A percentile compares a stretch with the other conserved stretches of the same genome.
phyloP scores from a whole-genome alignment of 2,888 invertebrate species.

The Coelogynopora nodosa region DNA sequence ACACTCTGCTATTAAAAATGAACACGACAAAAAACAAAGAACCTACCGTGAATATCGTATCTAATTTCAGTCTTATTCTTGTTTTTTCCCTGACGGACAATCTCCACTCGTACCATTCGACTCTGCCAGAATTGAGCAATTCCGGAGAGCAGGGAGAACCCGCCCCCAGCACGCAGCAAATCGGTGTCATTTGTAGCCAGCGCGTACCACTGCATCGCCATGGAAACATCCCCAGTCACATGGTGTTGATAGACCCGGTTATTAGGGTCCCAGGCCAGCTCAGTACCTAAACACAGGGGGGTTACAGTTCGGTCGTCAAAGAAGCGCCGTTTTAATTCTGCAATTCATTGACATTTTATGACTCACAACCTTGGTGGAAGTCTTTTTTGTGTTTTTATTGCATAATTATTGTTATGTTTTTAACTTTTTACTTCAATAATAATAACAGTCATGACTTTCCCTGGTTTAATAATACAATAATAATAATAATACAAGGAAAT shows the following conservation, averaged over 20 bases:
- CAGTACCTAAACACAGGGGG: slow-evolving; percentile 1
- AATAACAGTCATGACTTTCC: too few species aligned
- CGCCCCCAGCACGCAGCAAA: slow-evolving; percentile 40
- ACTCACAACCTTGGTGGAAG: too few species aligned
- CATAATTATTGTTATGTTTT: too few species aligned
- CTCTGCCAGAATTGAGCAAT: background rate
- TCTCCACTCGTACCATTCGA: background rate
- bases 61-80: background rate
- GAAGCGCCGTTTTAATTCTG: too few species aligned
- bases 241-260: slow-evolving; percentile 44
- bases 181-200: slow-evolving; percentile 48
- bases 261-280: background rate
- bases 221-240: slow-evolving; percentile 51
- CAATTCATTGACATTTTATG: too few species aligned
- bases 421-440: too few species aligned
- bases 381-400: too few species aligned
- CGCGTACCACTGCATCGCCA: slow-evolving; percentile 50
- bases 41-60: background rate
- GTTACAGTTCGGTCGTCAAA: too few species aligned
- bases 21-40: too few species aligned
- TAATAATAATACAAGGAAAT: too few species aligned
- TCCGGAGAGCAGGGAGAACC: slow-evolving; percentile 29
- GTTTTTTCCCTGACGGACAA: background rate
- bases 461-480: too few species aligned
- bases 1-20: too few species aligned